These are phyloP conservation scores for Drosophila mauritiana DNA, from an alignment of 1,140 invertebrate genomes.

Conservation along the genomic window DNA sequence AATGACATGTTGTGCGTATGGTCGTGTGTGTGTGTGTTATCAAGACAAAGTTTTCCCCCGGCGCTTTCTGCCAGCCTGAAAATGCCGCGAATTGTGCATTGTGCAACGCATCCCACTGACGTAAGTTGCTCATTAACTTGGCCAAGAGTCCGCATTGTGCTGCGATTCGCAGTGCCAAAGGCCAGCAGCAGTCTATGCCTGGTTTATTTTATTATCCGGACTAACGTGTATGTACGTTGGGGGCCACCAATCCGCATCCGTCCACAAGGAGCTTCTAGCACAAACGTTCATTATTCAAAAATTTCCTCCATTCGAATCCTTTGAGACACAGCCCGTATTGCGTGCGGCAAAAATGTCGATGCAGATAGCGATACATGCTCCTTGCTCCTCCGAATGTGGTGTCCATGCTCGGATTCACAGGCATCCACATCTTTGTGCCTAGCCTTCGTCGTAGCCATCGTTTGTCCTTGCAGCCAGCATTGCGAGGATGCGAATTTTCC, in stretches of 20 bases:
- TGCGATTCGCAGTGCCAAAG: not conserved
- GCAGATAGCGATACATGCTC: slow-evolving; percentile 21
- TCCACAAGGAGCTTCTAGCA: not conserved
- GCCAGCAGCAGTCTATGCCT: not conserved
- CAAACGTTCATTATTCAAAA: slow-evolving; percentile 34
- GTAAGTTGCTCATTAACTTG: slow-evolving; percentile 63
- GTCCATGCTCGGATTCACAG: slow-evolving; percentile 17
- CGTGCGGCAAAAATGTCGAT: slow-evolving; percentile 38
- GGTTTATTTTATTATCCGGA: slow-evolving; percentile 30
- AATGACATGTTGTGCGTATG: slow-evolving; percentile 1
- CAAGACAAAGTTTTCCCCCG: slow-evolving; percentile 46
- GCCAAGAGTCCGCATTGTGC: slow-evolving; percentile 8
- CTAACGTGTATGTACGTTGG: too few species aligned
- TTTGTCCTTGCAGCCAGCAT: slow-evolving; percentile 52
- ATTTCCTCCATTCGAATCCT: slow-evolving; percentile 19
- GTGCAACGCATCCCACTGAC: slow-evolving; percentile 43
- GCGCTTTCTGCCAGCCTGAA: slow-evolving; percentile 4
- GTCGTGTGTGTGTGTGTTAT: slow-evolving; percentile 39
- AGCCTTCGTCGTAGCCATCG: not conserved
- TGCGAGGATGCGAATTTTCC: slow-evolving; percentile 22
- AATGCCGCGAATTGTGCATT: slow-evolving; percentile 33
- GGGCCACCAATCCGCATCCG: not conserved
- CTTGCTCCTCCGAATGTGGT: slow-evolving; percentile 9
- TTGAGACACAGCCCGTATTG: slow-evolving; percentile 35
- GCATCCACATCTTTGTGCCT: slow-evolving; percentile 26